Percentiles rank a stretch among this genome's conserved stretches.
phyloP scores from a whole-genome alignment of 1,140 invertebrate species.

The Polypedilum vanderplanki region DNA sequence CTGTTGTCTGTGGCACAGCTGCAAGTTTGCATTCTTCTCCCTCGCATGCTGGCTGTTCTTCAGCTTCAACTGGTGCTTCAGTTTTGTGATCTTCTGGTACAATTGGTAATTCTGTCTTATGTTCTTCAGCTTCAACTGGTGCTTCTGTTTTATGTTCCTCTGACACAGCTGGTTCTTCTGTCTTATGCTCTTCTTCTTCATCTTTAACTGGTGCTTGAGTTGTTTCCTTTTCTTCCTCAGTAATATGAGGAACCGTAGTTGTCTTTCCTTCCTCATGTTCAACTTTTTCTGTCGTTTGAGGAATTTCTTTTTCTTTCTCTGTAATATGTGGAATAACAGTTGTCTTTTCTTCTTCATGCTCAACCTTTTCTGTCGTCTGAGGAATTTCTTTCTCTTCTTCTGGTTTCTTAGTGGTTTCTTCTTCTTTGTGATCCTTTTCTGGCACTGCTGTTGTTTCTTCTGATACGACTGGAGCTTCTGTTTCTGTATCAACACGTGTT shows the following conservation, averaged over 20 bases:
- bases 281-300: slow-evolving; percentile 30
- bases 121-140: slow-evolving; percentile 28
- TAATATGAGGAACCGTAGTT: neutral
- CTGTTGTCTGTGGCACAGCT: slow-evolving; percentile 22
- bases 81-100: slow-evolving; percentile 30
- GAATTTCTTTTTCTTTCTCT: slow-evolving; percentile 26
- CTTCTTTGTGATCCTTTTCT: neutral
- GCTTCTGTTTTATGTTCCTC: slow-evolving; percentile 33
- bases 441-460: neutral
- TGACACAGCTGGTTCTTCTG: slow-evolving; percentile 24
- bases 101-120: slow-evolving; percentile 32
- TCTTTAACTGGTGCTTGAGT: slow-evolving; percentile 31
- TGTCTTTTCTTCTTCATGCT: slow-evolving; percentile 32
- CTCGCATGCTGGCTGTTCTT: slow-evolving; percentile 15
- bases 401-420: slow-evolving; percentile 10
- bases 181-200: slow-evolving; percentile 30
- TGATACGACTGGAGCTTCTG: neutral
- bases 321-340: neutral
- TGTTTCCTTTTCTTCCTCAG: slow-evolving; percentile 31
- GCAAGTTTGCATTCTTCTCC: slow-evolving; percentile 21
- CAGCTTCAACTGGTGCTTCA: slow-evolving; percentile 30
- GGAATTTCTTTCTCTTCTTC: slow-evolving; percentile 28
- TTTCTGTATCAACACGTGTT: no score
- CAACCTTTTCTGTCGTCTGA: slow-evolving; percentile 31
- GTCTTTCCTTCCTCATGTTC: slow-evolving; percentile 32